Conservation (phyloP, 1,140 invertebrate genomes). For the Periplaneta americana region DNA sequence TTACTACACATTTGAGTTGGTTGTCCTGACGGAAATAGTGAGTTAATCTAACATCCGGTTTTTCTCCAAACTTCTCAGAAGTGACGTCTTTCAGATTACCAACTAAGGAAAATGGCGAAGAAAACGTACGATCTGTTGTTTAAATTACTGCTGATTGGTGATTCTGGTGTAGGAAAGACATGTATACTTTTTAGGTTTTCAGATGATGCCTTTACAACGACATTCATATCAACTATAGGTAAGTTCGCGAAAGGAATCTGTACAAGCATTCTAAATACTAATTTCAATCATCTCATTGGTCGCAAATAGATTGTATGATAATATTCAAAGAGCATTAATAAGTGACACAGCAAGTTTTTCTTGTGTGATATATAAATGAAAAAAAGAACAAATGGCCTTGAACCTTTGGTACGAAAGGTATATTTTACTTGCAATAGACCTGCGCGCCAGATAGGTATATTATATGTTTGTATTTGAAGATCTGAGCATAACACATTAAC, state of each 20-base stretch:
- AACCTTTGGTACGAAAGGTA: background rate
- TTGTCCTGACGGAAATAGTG: background rate
- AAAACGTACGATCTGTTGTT: slow-evolving; percentile 98
- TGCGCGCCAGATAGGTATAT: background rate
- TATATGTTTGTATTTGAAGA: too few species aligned
- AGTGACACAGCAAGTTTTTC: background rate
- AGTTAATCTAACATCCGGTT: background rate
- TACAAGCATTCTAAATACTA: background rate
- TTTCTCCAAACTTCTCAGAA: background rate
- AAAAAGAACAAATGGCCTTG: background rate
- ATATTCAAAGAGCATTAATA: background rate
- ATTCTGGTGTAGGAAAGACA: slow-evolving; percentile 97
- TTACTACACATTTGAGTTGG: background rate
- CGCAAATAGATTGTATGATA: background rate
- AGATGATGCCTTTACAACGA: slow-evolving; percentile 97
- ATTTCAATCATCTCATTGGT: background rate
- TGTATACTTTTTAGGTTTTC: slow-evolving; percentile 97
- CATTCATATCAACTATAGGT: slow-evolving; percentile 98
- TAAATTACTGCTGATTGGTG: slow-evolving; percentile 95
- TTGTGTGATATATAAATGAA: background rate
- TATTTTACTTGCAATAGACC: background rate
- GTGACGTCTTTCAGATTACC: slow-evolving; percentile 18
- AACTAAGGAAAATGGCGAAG: slow-evolving; percentile 66
- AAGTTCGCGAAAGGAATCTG: slow-evolving; percentile 34
- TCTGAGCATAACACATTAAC: background rate